Evolutionary conservation across 1,140 invertebrate species (phyloP).

Genomic region (Atta colombica): DNA sequence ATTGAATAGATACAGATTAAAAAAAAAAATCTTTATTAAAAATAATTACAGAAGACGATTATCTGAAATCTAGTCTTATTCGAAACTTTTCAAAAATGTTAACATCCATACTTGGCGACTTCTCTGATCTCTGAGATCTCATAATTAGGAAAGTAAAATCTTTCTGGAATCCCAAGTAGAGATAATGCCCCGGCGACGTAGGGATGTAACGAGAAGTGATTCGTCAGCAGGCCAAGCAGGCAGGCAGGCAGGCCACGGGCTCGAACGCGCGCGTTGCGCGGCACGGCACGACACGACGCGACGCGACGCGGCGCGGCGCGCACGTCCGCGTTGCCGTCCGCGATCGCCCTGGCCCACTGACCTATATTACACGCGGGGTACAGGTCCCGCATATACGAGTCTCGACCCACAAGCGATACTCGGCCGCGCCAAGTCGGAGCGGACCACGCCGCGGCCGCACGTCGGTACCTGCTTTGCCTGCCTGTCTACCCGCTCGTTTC

Average conservation of each 20-base stretch:
- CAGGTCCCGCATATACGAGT: slow-evolving; percentile 83
- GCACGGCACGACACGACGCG: slow-evolving; percentile 10
- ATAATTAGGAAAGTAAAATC: too few species aligned
- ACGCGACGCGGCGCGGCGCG: slow-evolving; percentile 76
- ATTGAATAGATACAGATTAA: too few species aligned
- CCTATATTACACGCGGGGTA: slow-evolving; percentile 85
- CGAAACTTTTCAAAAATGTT: too few species aligned
- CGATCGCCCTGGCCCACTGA: slow-evolving; percentile 87
- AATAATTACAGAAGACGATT: too few species aligned
- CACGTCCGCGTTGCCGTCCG: slow-evolving; percentile 84
- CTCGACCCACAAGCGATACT: slow-evolving; percentile 79
- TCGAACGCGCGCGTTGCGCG: slow-evolving; percentile 34
- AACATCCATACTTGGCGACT: too few species aligned
- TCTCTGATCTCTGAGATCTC: too few species aligned
- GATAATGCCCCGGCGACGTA: not conserved
- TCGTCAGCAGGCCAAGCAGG: not conserved
- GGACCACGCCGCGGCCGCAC: slow-evolving; percentile 58
- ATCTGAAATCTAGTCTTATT: too few species aligned
- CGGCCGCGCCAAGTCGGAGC: slow-evolving; percentile 70
- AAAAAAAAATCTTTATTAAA: too few species aligned
- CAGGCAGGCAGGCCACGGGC: not conserved
- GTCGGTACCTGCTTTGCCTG: slow-evolving; percentile 45
- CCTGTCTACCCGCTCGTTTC: slow-evolving; percentile 4
- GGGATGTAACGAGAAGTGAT: not conserved
- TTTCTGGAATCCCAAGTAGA: not conserved